Conservation (phyloP, 2,888 invertebrate species). For the Zootermopsis nevadensis region DNA sequence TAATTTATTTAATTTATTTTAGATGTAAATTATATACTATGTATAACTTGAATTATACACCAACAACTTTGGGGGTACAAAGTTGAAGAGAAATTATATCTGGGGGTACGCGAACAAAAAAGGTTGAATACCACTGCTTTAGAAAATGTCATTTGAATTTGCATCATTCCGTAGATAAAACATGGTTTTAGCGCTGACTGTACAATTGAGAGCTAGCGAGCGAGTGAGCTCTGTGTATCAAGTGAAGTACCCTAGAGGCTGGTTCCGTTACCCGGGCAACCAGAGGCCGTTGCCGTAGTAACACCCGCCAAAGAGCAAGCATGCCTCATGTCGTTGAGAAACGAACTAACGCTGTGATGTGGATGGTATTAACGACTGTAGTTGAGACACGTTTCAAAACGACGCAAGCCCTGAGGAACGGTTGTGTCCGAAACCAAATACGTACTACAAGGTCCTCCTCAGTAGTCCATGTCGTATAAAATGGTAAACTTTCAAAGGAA, state of each 20-base stretch:
- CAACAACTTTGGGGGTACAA: too few species aligned
- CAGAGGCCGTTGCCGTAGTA: constrained; percentile 15
- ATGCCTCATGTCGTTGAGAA: neutral
- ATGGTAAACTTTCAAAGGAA: neutral
- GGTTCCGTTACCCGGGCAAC: constrained; percentile 30
- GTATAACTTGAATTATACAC: too few species aligned
- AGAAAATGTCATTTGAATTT: neutral
- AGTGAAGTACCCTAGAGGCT: constrained; percentile 25
- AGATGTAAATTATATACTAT: too few species aligned
- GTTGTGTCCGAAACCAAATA: neutral
- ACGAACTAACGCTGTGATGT: constrained; percentile 11
- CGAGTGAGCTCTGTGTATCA: constrained; percentile 25
- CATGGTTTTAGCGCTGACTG: neutral
- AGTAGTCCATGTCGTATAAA: neutral
- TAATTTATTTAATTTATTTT: too few species aligned
- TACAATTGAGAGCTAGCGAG: constrained; percentile 14
- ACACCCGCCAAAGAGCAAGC: constrained; percentile 27
- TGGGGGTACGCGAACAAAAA: too few species aligned
- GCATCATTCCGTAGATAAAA: neutral
- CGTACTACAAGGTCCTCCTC: neutral
- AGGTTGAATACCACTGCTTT: too few species aligned
- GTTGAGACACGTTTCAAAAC: neutral
- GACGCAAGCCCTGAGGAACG: neutral
- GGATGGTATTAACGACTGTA: constrained; percentile 13
- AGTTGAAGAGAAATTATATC: too few species aligned